Evolutionary conservation across 2,888 invertebrate genomes (phyloP).

Genomic region (Automeris io): DNA sequence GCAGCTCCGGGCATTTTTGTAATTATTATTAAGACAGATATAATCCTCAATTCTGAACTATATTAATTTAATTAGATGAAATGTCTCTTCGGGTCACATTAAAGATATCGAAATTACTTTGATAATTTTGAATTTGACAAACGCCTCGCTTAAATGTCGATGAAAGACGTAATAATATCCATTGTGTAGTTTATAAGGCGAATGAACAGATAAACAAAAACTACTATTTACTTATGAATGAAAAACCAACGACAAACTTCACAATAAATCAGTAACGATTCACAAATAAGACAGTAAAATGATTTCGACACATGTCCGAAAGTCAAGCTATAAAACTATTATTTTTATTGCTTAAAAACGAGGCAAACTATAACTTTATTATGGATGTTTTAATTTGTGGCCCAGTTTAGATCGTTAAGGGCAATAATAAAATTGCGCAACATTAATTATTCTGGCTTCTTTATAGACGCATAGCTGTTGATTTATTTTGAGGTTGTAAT

Average conservation of each 20-base stretch:
- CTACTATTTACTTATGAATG: not conserved
- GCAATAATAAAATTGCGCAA: slow-evolving; percentile 33
- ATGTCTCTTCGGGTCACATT: too few relatives aligned
- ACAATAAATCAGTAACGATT: slow-evolving; percentile 24
- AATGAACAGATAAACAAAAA: not conserved
- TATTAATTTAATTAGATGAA: too few relatives aligned
- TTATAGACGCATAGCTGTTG: not conserved
- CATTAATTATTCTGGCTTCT: not conserved
- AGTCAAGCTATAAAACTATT: slow-evolving; percentile 36
- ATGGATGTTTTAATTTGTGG: slow-evolving; percentile 38
- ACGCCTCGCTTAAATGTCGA: too few relatives aligned
- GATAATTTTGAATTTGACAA: too few relatives aligned
- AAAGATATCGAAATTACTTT: too few relatives aligned
- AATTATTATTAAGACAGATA: too few relatives aligned
- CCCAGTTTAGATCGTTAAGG: slow-evolving; percentile 33
- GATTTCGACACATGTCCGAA: slow-evolving; percentile 44
- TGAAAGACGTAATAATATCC: too few relatives aligned
- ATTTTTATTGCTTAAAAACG: slow-evolving; percentile 39
- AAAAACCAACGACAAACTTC: slow-evolving; percentile 8
- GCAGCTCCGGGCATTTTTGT: too few relatives aligned
- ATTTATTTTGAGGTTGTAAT: not conserved
- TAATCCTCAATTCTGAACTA: too few relatives aligned
- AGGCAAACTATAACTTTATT: slow-evolving; percentile 25
- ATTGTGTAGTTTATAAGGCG: too few relatives aligned
- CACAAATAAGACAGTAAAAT: slow-evolving; percentile 18